A percentile compares a stretch with the other conserved stretches of the same genome.
Evolutionary conservation across 2,113 vertebrate genomes (phyloP).

Genomic region (Chlamydotis undulata): DNA sequence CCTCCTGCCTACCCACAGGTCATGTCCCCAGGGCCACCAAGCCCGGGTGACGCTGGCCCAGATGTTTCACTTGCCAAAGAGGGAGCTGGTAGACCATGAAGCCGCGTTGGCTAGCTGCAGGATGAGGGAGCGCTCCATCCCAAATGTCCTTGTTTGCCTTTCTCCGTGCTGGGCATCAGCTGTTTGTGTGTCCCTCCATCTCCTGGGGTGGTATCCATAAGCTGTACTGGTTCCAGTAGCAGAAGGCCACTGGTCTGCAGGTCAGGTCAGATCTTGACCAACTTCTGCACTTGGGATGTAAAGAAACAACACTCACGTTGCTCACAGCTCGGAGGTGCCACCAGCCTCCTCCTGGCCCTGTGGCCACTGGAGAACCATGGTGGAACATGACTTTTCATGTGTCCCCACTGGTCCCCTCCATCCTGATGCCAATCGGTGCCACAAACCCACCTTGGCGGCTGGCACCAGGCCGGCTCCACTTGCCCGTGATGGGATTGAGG

Average conservation of each 20-base stretch:
- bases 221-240: not conserved
- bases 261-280: not conserved
- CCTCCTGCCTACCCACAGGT: not conserved
- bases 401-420: not conserved
- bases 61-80: not conserved
- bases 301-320: not conserved
- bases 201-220: not conserved
- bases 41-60: not conserved
- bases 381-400: not conserved
- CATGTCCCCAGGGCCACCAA: not conserved
- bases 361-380: not conserved
- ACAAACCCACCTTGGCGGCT: accelerated
- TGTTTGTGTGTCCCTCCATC: not conserved
- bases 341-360: not conserved
- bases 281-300: not conserved
- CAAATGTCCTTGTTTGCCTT: not conserved
- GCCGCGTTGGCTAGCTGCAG: not conserved
- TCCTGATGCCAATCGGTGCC: accelerated
- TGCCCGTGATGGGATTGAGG: not conserved
- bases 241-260: not conserved
- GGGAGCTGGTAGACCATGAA: not conserved
- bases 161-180: not conserved
- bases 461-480: accelerated
- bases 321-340: not conserved
- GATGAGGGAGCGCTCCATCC: not conserved